phyloP scores from a whole-genome alignment of 2,797 vertebrate genomes.

The Craterocephalus amniculus region DNA sequence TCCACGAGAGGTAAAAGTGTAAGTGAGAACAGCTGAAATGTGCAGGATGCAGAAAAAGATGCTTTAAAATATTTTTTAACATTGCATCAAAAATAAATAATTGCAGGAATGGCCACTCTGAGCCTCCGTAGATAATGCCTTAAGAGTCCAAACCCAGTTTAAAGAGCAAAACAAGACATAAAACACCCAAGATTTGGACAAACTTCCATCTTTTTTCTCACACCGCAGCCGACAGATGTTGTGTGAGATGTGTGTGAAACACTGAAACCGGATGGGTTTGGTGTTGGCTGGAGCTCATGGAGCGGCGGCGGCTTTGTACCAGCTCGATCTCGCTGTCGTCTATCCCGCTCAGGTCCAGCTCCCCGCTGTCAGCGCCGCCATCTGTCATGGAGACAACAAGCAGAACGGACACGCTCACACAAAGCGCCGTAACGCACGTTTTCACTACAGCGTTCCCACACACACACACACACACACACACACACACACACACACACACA shows the following conservation, averaged over 20 bases:
- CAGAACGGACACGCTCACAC: conserved; percentile 41
- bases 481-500: too few relatives aligned
- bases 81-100: too few relatives aligned
- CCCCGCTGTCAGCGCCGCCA: conserved; percentile 84
- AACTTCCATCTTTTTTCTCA: background rate
- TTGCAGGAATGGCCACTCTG: too few relatives aligned
- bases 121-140: background rate
- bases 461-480: too few relatives aligned
- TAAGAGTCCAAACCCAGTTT: background rate
- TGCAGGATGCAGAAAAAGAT: background rate
- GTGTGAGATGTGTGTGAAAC: background rate
- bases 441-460: conserved; percentile 7
- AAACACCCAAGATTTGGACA: background rate
- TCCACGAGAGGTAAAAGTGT: background rate
- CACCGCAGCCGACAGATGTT: background rate
- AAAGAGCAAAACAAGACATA: background rate
- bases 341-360: conserved; percentile 95
- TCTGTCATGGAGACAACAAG: conserved; percentile 75
- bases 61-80: too few relatives aligned
- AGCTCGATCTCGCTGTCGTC: conserved; percentile 95
- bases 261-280: background rate
- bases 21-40: background rate
- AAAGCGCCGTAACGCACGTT: conserved; percentile 43
- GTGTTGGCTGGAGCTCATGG: background rate
- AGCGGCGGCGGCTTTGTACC: conserved; percentile 74